phyloP scores from a whole-genome alignment of 92 coral and sea anemone genomes.

The Actinernus sp. region DNA sequence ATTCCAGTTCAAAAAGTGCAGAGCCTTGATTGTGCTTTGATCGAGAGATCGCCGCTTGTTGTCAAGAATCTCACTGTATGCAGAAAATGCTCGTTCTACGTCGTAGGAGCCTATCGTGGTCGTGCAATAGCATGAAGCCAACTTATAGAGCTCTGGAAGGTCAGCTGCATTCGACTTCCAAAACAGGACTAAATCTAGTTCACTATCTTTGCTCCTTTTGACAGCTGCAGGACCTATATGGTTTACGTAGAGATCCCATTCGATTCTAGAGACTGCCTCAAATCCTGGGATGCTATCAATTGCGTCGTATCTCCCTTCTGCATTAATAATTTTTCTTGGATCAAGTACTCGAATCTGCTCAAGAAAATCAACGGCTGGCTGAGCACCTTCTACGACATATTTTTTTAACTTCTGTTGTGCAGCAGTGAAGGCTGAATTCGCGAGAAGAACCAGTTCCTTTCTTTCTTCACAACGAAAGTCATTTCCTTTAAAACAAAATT shows the following conservation, averaged over 20 bases:
- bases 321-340: constrained; percentile 31
- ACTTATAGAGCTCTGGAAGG: constrained; percentile 49
- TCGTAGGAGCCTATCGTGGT: constrained; percentile 60
- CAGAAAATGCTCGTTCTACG: constrained; percentile 63
- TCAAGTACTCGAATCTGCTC: constrained; percentile 48
- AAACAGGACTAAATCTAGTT: constrained; percentile 21
- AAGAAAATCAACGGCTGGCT: constrained; percentile 52
- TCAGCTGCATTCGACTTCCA: constrained; percentile 40
- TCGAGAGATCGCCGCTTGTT: constrained; percentile 58
- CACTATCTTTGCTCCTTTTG: constrained; percentile 14
- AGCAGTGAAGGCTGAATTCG: constrained; percentile 28
- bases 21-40: constrained; percentile 42
- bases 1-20: constrained; percentile 71
- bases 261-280: constrained; percentile 46
- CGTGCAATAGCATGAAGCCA: constrained; percentile 67
- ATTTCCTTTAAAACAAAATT: constrained; percentile 33
- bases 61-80: constrained; percentile 55
- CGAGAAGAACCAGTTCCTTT: constrained; percentile 16
- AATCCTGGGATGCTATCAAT: constrained; percentile 63
- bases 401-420: constrained; percentile 48
- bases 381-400: constrained; percentile 62
- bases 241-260: constrained; percentile 20
- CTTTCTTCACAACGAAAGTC: constrained; percentile 19
- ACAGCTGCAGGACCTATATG: constrained; percentile 42
- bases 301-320: background rate